Evolutionary conservation across 2,113 vertebrate genomes (phyloP), one percentile per base, ranked within the genome.

Genomic region (Azemiops feae): DNA sequence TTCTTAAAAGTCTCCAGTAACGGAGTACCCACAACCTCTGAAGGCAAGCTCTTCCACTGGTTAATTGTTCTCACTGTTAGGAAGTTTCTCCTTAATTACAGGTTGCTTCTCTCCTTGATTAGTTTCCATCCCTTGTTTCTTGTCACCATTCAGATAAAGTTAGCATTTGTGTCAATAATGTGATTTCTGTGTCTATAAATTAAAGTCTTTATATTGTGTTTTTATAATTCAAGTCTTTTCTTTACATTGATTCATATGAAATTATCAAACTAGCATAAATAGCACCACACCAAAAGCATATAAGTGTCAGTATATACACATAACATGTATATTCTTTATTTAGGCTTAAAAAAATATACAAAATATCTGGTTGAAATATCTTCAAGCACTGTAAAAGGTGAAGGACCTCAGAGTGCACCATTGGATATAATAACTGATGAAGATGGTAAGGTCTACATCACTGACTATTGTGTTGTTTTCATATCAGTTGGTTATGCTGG

Each of bases 331-430:
- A 53, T 95, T 93, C 92, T 89, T 91, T 90, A 5, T 96, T 95
- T 95, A 98, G 98, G 96, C 91, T 95, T 98, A 94, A 97, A 96
- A 92, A 98, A 97, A 93, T 98, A 98, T 27, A 97, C 98, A 20
- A 94, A 96, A 16, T 98, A 98, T 85, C 90, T 95, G 27, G 58
- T 96, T 43, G 97, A 97, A 90, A 95, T 98, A 18, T 98, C 98
- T 96, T 98, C 98, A 81, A 98, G 97, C 92, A 98, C 98, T 2
- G 4, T 39, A 8, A 30, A 95, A 95, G 98, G 98, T 2, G 98
- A 98, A 91, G 98, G 98, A 0, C n/a, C 97, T 93, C 92, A 23
- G 53, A 98, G 98, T 94, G 16, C 54, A 43, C 96, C 98, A 14
- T 14, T 98, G 91, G 92, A 1, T 57, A 89, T 98, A 93, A 34